phyloP scores from a whole-genome alignment of 2,888 invertebrate species.

The Patella pellucida region DNA sequence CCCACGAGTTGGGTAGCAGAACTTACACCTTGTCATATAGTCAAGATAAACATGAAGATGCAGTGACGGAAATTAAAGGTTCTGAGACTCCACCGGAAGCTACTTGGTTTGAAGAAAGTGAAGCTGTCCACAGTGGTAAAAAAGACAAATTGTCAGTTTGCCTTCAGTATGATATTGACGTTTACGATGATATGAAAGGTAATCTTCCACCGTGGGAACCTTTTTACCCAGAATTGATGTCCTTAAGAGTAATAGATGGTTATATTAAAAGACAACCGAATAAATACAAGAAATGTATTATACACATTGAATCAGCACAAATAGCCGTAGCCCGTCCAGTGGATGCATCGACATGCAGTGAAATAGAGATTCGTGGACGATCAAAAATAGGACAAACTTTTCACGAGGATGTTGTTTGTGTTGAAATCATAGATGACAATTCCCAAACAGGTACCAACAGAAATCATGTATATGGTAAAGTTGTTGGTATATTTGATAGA shows the following conservation, averaged over 20 bases:
- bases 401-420: conserved; percentile 34
- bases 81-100: background rate
- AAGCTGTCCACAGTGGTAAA: background rate
- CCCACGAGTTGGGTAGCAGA: no score
- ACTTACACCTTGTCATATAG: no score
- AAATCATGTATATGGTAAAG: conserved; percentile 30
- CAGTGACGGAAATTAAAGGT: no score
- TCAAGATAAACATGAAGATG: no score
- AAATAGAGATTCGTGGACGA: conserved; percentile 33
- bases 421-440: conserved; percentile 27
- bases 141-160: background rate
- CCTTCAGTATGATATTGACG: conserved; percentile 4
- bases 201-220: background rate
- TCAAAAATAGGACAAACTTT: conserved; percentile 35
- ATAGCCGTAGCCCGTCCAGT: conserved; percentile 18
- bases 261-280: conserved; percentile 10
- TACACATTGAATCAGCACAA: conserved; percentile 29
- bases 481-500: conserved; percentile 36
- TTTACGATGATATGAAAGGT: background rate
- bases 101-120: background rate
- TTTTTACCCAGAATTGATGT: conserved; percentile 10
- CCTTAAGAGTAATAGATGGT: background rate
- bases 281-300: conserved; percentile 26
- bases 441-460: background rate
- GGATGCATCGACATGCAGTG: background rate